A percentile compares a stretch with the other conserved stretches of the same genome.
phyloP scores from a whole-genome alignment of 2,113 vertebrate species.

The Apistogramma diplotaenia region DNA sequence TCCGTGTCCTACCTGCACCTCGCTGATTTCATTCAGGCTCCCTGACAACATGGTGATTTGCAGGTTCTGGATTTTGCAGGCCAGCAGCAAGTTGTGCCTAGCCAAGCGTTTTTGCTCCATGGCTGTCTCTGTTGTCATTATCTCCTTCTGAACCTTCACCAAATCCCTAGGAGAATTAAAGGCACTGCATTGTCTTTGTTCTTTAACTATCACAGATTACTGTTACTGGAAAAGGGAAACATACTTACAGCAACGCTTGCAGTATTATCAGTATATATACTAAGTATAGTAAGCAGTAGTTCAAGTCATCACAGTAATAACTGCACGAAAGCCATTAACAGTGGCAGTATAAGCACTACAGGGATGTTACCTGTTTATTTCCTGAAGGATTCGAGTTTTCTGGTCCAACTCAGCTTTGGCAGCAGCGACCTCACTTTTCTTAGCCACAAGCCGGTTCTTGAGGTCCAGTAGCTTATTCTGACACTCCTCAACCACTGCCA shows the following conservation, averaged over 20 bases:
- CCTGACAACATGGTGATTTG: conserved; percentile 81
- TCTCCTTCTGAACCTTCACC: conserved; percentile 81
- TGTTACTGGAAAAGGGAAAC: not conserved
- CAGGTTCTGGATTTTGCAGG: conserved; percentile 86
- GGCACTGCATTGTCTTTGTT: too few species aligned
- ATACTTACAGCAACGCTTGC: too few species aligned
- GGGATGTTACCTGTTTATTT: conserved; percentile 77
- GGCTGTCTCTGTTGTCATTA: conserved; percentile 74
- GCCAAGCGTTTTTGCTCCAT: conserved; percentile 84
- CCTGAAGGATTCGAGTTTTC: conserved; percentile 72
- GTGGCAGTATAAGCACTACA: not conserved
- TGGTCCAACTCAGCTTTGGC: conserved; percentile 82
- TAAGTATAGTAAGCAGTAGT: not conserved
- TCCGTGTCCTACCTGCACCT: conserved; percentile 80
- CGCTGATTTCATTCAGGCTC: conserved; percentile 85
- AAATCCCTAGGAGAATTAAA: conserved; percentile 72
- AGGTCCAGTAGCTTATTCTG: conserved; percentile 74
- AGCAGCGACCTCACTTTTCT: conserved; percentile 72
- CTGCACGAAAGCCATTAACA: not conserved
- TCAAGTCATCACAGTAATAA: not conserved
- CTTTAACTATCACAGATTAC: not conserved
- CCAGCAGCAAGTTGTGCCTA: conserved; percentile 87
- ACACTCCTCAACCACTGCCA: conserved; percentile 75
- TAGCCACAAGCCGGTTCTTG: conserved; percentile 71
- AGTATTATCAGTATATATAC: too few species aligned